Conservation (phyloP, 2,797 vertebrate genomes). For the Glyptemys insculpta region DNA sequence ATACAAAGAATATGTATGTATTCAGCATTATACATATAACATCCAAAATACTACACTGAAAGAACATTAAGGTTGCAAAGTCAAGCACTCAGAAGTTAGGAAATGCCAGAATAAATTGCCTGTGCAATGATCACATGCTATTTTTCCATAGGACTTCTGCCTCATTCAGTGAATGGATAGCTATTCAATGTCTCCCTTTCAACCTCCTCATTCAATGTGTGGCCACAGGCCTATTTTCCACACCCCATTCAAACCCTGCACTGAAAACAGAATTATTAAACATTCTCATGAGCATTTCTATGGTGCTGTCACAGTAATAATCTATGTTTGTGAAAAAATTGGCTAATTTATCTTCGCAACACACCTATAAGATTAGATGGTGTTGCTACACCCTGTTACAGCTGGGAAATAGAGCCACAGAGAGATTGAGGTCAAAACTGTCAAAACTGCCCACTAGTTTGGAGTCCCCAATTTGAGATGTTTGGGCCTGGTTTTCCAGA, state of each 20-base stretch:
- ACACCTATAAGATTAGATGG: not conserved
- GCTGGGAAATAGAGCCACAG: not conserved
- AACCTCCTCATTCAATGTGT: accelerated
- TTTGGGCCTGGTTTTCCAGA: not conserved
- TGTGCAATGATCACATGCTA: not conserved
- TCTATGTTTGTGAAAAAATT: no score
- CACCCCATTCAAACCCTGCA: not conserved
- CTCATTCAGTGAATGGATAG: not conserved
- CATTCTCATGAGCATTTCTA: not conserved
- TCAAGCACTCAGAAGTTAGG: not conserved
- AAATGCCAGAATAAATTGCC: not conserved
- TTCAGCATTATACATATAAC: accelerated
- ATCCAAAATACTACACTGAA: not conserved
- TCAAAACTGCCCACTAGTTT: not conserved
- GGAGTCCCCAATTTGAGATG: constrained; percentile 16
- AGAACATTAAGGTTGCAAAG: not conserved
- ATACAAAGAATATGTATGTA: not conserved
- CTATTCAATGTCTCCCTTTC: constrained; percentile 6
- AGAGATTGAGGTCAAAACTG: constrained; percentile 1
- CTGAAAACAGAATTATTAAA: constrained; percentile 23
- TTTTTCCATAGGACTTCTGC: not conserved
- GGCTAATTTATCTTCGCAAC: not conserved
- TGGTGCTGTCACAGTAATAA: not conserved
- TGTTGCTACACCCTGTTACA: not conserved
- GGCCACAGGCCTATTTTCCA: constrained; percentile 11